Evolutionary conservation across 2,113 vertebrate species (phyloP).

Genomic region (Polypterus senegalus): DNA sequence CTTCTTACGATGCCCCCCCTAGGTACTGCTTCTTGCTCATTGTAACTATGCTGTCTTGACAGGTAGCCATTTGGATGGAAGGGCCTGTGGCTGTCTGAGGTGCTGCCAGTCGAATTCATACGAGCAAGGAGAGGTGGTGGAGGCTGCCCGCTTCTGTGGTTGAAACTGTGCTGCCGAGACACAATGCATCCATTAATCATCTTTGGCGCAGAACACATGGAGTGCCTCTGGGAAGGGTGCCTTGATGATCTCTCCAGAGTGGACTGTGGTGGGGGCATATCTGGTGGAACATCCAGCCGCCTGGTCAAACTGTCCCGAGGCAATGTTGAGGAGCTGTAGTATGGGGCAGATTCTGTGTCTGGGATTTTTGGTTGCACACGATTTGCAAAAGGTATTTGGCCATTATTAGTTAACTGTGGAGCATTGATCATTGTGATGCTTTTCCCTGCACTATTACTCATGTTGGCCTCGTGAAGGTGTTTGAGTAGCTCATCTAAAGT

Average conservation of each 20-base stretch:
- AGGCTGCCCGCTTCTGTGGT: slow-evolving; percentile 46
- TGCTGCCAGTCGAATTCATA: slow-evolving; percentile 63
- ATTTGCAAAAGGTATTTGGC: slow-evolving; percentile 47
- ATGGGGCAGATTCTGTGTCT: slow-evolving; percentile 47
- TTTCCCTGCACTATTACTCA: slow-evolving; percentile 31
- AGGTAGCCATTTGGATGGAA: slow-evolving; percentile 53
- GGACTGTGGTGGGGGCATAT: slow-evolving; percentile 44
- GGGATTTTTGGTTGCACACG: slow-evolving; percentile 61
- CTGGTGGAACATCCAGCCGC: slow-evolving; percentile 71
- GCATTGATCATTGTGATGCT: slow-evolving; percentile 46
- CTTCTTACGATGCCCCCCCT: slow-evolving; percentile 51
- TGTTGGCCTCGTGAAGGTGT: slow-evolving; percentile 62
- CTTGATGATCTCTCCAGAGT: slow-evolving; percentile 46
- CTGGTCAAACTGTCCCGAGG: slow-evolving; percentile 64
- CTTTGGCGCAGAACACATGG: slow-evolving; percentile 45
- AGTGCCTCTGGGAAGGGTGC: slow-evolving; percentile 58
- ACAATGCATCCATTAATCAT: slow-evolving; percentile 48
- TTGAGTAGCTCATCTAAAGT: slow-evolving; percentile 73
- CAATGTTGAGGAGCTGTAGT: slow-evolving; percentile 62
- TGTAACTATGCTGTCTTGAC: slow-evolving; percentile 58
- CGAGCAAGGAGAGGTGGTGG: slow-evolving; percentile 54
- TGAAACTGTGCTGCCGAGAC: slow-evolving; percentile 62
- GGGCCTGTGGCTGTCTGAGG: slow-evolving; percentile 52
- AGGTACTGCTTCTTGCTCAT: slow-evolving; percentile 51
- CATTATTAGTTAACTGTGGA: slow-evolving; percentile 33